These are phyloP conservation scores for Calcarius lapponicus DNA, from an alignment of 2,797 vertebrate genomes.

Conservation along the genomic window DNA sequence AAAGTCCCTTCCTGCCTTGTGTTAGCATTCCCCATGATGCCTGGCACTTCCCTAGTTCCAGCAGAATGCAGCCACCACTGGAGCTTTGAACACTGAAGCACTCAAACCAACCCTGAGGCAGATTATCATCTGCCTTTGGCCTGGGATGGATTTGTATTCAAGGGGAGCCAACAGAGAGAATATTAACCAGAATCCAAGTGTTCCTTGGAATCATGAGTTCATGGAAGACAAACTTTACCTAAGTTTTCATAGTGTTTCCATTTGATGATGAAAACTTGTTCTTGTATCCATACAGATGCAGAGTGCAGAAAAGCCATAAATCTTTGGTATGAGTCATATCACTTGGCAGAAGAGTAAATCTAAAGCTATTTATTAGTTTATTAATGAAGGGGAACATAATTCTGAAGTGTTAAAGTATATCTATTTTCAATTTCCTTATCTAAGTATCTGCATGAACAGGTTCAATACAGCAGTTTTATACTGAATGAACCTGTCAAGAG, in stretches of 20 bases:
- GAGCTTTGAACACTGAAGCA: background rate
- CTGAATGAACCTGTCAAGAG: background rate
- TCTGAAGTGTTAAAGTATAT: background rate
- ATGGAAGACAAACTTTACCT: background rate
- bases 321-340: background rate
- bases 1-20: background rate
- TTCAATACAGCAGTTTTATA: background rate
- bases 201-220: background rate
- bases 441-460: background rate
- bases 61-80: background rate
- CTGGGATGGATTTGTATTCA: background rate
- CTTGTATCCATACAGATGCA: background rate
- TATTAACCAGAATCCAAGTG: background rate
- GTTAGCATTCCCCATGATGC: accelerated
- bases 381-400: background rate
- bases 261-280: background rate
- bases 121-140: background rate
- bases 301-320: background rate
- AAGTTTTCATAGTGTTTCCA: background rate
- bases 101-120: background rate
- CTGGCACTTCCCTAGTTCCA: background rate
- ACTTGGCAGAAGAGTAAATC: background rate
- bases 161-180: background rate
- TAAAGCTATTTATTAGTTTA: background rate
- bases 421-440: background rate